Evolutionary conservation across 2,888 invertebrate species (phyloP).

Genomic region (Chaetogeoica ovagalla): DNA sequence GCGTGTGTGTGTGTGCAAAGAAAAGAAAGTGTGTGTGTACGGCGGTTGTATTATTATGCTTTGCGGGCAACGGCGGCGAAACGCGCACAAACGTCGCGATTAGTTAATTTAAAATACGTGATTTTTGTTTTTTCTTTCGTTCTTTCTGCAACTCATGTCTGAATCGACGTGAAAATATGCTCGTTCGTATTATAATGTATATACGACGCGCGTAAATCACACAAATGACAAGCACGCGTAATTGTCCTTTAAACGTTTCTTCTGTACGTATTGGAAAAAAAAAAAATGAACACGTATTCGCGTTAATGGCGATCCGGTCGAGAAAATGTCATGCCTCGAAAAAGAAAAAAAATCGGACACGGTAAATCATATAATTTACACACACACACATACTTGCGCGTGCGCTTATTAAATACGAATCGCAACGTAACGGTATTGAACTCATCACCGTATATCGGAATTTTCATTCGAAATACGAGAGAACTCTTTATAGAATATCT

Average conservation of each 20-base stretch:
- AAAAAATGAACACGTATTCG: no score
- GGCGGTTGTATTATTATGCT: background rate
- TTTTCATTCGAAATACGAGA: no score
- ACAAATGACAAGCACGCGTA: background rate
- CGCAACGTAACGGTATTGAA: no score
- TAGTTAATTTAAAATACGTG: background rate
- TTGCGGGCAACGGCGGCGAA: background rate
- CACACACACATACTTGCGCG: no score
- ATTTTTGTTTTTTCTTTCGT: background rate
- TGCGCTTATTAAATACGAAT: no score
- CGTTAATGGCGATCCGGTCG: no score
- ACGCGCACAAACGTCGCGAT: background rate
- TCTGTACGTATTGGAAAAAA: background rate
- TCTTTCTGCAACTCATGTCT: background rate
- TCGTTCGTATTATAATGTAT: no score
- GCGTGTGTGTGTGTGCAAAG: background rate
- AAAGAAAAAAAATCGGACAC: no score
- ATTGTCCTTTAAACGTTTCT: constrained; percentile 6
- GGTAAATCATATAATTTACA: no score
- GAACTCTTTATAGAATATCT: no score
- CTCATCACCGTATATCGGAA: no score
- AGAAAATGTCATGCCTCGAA: no score
- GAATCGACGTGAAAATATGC: background rate
- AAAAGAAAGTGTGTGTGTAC: background rate
- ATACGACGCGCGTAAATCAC: constrained; percentile 9